A percentile compares a stretch with the other conserved stretches of the same genome.
These are phyloP conservation scores for Myiothlypis chrysogaster DNA, from an alignment of 2,797 vertebrate genomes.

Conservation along the genomic window DNA sequence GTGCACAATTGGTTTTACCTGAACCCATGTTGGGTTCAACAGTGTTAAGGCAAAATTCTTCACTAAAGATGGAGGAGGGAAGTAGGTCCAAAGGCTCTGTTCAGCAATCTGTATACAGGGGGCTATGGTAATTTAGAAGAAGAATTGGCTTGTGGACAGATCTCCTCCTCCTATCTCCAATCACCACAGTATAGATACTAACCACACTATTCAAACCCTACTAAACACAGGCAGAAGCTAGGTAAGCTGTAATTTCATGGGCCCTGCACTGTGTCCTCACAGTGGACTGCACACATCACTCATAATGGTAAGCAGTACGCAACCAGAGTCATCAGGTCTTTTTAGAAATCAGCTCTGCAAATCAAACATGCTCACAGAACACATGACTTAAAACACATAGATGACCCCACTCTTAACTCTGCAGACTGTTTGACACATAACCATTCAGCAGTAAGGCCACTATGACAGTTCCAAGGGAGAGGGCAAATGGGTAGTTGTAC, in stretches of 20 bases:
- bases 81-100: not conserved
- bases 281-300: not conserved
- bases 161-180: not conserved
- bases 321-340: not conserved
- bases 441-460: not conserved
- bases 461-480: not conserved
- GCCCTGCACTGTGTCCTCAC: not conserved
- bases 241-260: not conserved
- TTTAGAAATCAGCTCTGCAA: not conserved
- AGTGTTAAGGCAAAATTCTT: not conserved
- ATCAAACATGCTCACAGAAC: not conserved
- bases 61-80: not conserved
- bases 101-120: not conserved
- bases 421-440: not conserved
- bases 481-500: not conserved
- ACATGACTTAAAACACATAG: not conserved
- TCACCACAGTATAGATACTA: not conserved
- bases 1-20: not conserved
- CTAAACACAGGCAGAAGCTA: not conserved
- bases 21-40: not conserved
- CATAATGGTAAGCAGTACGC: fast-evolving
- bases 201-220: not conserved
- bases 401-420: not conserved
- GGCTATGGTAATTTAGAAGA: not conserved
- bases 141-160: not conserved